Percentiles rank a stretch among this genome's conserved stretches.
These are phyloP conservation scores for Porites evermanni DNA, from an alignment of 92 coral and sea anemone genomes.

Conservation along the genomic window DNA sequence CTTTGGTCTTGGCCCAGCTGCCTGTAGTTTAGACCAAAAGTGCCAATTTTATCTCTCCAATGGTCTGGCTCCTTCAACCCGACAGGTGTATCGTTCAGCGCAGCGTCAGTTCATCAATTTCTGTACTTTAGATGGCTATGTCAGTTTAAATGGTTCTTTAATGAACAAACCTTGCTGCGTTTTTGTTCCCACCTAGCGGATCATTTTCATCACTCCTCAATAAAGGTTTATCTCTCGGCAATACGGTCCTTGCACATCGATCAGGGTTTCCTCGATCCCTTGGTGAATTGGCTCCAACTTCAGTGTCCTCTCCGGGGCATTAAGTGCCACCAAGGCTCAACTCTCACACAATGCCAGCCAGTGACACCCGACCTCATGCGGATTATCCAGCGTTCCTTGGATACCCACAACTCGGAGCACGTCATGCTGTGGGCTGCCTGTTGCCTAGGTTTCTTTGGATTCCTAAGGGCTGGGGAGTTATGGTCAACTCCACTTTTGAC, in stretches of 20 bases:
- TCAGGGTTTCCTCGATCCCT: not conserved
- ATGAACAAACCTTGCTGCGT: not conserved
- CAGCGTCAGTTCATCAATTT: not conserved
- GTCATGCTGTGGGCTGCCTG: slow-evolving; percentile 5
- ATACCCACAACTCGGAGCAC: not conserved
- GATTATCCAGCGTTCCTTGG: not conserved
- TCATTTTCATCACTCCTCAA: not conserved
- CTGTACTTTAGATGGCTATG: not conserved
- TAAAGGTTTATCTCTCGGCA: not conserved
- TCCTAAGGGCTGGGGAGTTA: not conserved
- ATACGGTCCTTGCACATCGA: not conserved
- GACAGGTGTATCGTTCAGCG: not conserved
- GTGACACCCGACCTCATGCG: not conserved
- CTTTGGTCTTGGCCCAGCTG: not conserved
- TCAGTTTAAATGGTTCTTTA: not conserved
- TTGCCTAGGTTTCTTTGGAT: not conserved
- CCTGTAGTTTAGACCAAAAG: not conserved
- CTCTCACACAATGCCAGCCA: not conserved
- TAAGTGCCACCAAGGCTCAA: not conserved
- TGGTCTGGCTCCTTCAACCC: not conserved
- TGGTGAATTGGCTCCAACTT: not conserved
- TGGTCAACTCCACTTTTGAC: not conserved
- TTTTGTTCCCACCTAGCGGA: not conserved
- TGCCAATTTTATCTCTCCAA: not conserved
- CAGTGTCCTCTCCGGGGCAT: not conserved